These are phyloP conservation scores for Chymomyza costata DNA, from an alignment of 1,140 invertebrate species.

Conservation along the genomic window DNA sequence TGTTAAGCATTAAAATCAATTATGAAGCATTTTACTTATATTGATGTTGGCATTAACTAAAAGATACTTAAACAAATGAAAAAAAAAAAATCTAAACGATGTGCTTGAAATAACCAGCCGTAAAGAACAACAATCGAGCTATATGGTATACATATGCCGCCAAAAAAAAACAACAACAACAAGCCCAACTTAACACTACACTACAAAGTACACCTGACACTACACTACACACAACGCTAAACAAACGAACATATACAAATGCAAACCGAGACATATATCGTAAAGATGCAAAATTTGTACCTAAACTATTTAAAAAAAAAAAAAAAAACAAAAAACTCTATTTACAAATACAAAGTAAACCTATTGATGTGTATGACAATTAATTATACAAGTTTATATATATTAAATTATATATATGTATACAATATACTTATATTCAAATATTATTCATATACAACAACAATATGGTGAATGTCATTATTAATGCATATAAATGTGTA, in stretches of 20 bases:
- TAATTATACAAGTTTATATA: constrained; percentile 60
- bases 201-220: constrained; percentile 15
- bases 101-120: constrained; percentile 47
- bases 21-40: constrained; percentile 60
- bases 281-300: constrained; percentile 56
- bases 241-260: constrained; percentile 19
- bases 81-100: constrained; percentile 35
- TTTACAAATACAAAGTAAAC: too few relatives aligned
- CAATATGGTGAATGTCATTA: constrained; percentile 42
- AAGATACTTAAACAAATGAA: constrained; percentile 5
- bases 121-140: constrained; percentile 39
- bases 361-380: constrained; percentile 72
- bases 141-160: constrained; percentile 61
- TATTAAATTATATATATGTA: constrained; percentile 16
- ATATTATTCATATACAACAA: constrained; percentile 63
- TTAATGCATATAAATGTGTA: constrained; percentile 32
- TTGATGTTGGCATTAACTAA: constrained; percentile 46
- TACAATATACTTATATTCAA: constrained; percentile 20
- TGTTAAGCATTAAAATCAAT: constrained; percentile 64
- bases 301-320: constrained; percentile 57
- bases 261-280: constrained; percentile 25
- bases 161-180: constrained; percentile 22
- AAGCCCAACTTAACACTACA: too few relatives aligned
- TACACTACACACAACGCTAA: constrained; percentile 1
- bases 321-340: constrained; percentile 25